phyloP scores from a whole-genome alignment of 2,888 invertebrate genomes.

The Stenotaenia linearis region DNA sequence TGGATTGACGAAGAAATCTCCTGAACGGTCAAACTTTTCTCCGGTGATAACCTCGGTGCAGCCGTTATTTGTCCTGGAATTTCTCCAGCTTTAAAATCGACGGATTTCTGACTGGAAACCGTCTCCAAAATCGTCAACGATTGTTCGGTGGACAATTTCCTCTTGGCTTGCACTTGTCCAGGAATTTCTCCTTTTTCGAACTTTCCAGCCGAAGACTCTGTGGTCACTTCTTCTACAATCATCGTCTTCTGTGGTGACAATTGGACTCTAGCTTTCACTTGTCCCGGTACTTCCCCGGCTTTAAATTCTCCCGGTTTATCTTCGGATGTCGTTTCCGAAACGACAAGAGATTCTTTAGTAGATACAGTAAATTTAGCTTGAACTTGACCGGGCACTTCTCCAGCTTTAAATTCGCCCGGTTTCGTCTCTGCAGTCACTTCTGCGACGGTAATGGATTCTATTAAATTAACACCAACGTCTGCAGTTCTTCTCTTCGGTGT shows the following conservation, averaged over 20 bases:
- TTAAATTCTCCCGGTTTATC: constrained; percentile 34
- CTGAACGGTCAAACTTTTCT: constrained; percentile 39
- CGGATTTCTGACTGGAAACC: constrained; percentile 13
- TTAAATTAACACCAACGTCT: constrained; percentile 29
- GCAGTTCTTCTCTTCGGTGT: constrained; percentile 35
- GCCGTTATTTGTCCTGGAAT: constrained; percentile 32
- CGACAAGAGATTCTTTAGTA: constrained; percentile 39
- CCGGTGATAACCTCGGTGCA: constrained; percentile 36
- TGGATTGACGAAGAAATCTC: constrained; percentile 46
- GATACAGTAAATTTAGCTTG: constrained; percentile 32
- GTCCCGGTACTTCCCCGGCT: constrained; percentile 28
- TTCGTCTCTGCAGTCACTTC: constrained; percentile 30
- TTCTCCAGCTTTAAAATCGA: constrained; percentile 28
- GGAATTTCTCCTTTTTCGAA: constrained; percentile 33
- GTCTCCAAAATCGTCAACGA: constrained; percentile 31
- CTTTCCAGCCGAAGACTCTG: constrained; percentile 27
- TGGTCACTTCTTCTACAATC: constrained; percentile 34
- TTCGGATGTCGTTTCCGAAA: constrained; percentile 37
- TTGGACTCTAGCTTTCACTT: constrained; percentile 5
- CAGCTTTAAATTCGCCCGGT: constrained; percentile 30
- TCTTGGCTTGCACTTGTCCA: constrained; percentile 30
- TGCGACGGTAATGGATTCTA: constrained; percentile 31
- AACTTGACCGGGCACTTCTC: constrained; percentile 32
- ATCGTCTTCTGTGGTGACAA: constrained; percentile 36
- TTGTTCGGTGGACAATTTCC: constrained; percentile 31